Evolutionary conservation across 2,888 invertebrate species (phyloP).

Genomic region (Steromphala cineraria): DNA sequence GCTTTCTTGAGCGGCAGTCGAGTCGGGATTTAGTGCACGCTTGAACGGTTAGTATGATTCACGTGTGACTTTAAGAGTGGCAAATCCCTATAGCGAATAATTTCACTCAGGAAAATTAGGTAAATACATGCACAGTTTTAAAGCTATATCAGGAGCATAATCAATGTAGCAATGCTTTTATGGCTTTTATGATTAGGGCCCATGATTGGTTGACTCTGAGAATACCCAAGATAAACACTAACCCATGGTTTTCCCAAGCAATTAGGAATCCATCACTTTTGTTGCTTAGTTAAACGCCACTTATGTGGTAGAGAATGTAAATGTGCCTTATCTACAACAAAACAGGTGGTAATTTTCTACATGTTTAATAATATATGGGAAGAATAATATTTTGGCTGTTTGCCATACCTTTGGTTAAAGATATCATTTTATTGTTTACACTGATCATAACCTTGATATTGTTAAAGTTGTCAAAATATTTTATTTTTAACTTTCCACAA

Average conservation of each 20-base stretch:
- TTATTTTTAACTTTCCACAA: too few species aligned
- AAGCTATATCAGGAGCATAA: not conserved
- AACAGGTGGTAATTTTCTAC: not conserved
- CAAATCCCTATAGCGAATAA: not conserved
- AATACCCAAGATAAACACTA: not conserved
- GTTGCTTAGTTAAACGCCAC: not conserved
- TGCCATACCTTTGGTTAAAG: not conserved
- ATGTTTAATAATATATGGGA: not conserved
- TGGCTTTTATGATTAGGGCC: not conserved
- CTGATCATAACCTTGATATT: too few species aligned
- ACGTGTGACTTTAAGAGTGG: conserved; percentile 17
- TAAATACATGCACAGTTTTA: not conserved
- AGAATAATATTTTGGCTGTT: not conserved
- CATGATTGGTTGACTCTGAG: not conserved
- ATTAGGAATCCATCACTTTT: not conserved
- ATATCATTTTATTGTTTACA: too few species aligned
- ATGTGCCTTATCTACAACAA: conserved; percentile 3
- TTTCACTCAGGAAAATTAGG: conserved; percentile 6
- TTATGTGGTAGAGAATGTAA: not conserved
- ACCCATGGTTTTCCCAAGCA: conserved; percentile 6
- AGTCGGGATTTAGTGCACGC: not conserved
- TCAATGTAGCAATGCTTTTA: not conserved
- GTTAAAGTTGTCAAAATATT: too few species aligned
- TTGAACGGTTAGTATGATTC: not conserved
- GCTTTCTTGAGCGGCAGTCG: not conserved